Conservation (phyloP, 2,888 invertebrate species). For the Drosophila fulvimacula region DNA sequence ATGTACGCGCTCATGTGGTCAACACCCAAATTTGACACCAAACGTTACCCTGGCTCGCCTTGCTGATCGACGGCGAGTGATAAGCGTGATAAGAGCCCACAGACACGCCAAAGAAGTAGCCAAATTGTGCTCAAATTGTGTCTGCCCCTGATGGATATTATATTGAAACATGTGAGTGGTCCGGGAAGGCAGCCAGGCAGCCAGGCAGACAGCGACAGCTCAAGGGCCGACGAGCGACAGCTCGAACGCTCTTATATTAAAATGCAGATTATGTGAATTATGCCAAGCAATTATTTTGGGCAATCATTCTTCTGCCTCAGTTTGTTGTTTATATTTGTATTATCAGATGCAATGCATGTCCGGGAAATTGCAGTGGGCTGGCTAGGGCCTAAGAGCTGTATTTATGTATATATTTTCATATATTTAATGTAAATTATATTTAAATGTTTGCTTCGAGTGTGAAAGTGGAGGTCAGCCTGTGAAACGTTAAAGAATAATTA, state of each 20-base stretch:
- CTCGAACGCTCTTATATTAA: conserved; percentile 30
- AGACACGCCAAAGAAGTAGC: conserved; percentile 42
- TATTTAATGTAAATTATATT: conserved; percentile 1
- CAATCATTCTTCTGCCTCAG: conserved; percentile 33
- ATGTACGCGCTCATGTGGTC: conserved; percentile 80
- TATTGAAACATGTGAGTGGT: too few relatives aligned
- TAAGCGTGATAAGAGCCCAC: conserved; percentile 57
- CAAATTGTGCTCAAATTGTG: conserved; percentile 55
- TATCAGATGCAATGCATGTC: conserved; percentile 18
- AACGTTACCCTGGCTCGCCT: conserved; percentile 32
- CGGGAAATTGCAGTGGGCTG: background rate
- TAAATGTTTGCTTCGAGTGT: background rate
- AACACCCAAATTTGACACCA: conserved; percentile 80
- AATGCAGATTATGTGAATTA: conserved; percentile 55
- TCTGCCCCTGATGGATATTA: conserved; percentile 17
- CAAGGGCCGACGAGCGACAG: conserved; percentile 1
- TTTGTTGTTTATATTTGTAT: conserved; percentile 29
- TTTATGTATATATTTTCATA: background rate
- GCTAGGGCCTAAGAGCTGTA: background rate
- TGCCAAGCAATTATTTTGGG: conserved; percentile 45
- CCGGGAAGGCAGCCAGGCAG: background rate
- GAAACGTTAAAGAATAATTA: background rate
- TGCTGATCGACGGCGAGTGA: conserved; percentile 63
- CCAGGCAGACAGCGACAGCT: background rate
- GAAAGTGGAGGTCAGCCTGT: background rate